Conservation (phyloP, 2,113 vertebrate genomes). For the Pollachius pollachius region DNA sequence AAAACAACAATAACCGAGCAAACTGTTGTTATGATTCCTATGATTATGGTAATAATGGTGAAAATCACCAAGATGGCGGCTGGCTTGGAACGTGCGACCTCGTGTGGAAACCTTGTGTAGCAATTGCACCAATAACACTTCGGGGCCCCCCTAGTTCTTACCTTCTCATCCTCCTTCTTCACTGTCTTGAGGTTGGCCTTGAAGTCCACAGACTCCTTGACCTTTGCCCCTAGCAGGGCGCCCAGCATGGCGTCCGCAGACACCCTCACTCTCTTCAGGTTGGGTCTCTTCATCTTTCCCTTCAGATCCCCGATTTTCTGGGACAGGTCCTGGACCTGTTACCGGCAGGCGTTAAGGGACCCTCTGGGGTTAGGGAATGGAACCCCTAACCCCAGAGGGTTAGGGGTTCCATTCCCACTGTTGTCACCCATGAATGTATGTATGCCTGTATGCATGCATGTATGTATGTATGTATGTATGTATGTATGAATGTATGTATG, state of each 20-base stretch:
- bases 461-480: too few species aligned
- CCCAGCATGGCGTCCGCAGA: constrained; percentile 80
- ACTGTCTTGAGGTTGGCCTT: constrained; percentile 79
- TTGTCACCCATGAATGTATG: too few species aligned
- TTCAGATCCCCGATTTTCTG: constrained; percentile 77
- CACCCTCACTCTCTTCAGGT: constrained; percentile 74
- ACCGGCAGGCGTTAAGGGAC: not conserved
- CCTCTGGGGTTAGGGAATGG: too few species aligned
- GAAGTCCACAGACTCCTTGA: constrained; percentile 78
- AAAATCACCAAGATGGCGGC: too few species aligned
- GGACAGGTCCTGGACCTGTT: constrained; percentile 68
- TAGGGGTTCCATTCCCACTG: not conserved
- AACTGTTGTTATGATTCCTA: too few species aligned
- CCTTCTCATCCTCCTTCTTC: constrained; percentile 80
- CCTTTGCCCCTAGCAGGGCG: constrained; percentile 70
- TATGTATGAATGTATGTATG: too few species aligned
- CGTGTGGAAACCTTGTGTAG: too few species aligned
- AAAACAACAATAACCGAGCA: too few species aligned
- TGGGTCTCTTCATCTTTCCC: constrained; percentile 81
- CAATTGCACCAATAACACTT: too few species aligned
- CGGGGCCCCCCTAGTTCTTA: constrained; percentile 14
- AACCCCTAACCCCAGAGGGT: not conserved
- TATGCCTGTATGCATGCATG: too few species aligned
- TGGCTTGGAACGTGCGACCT: too few species aligned
- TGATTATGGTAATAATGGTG: too few species aligned